phyloP scores from a whole-genome alignment of 2,113 vertebrate genomes.

The Oophaga pumilio region DNA sequence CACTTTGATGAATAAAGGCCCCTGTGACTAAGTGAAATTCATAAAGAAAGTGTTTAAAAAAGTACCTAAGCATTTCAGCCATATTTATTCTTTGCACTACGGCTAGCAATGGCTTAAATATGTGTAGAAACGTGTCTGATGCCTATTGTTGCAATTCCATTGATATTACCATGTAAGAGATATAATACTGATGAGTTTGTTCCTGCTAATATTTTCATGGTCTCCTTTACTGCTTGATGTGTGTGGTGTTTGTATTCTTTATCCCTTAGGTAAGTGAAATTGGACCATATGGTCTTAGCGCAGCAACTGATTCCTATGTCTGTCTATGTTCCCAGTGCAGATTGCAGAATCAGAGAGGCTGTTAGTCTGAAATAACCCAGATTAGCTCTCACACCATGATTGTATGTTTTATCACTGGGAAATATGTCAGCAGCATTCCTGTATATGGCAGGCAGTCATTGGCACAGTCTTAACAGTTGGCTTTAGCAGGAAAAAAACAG shows the following conservation, averaged over 20 bases:
- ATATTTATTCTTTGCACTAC: background rate
- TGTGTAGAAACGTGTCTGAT: background rate
- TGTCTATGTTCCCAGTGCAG: conserved; percentile 12
- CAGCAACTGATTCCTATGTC: conserved; percentile 6
- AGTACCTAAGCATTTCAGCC: background rate
- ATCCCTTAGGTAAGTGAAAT: background rate
- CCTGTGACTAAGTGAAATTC: background rate
- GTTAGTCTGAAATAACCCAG: conserved; percentile 15
- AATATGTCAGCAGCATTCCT: conserved; percentile 22
- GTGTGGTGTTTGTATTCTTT: background rate
- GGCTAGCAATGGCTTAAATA: background rate
- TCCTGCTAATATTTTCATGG: background rate
- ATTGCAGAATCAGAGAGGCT: conserved; percentile 3
- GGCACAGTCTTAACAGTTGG: background rate
- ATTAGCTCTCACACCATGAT: conserved; percentile 3
- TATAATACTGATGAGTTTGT: background rate
- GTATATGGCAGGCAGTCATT: background rate
- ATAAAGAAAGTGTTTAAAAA: background rate
- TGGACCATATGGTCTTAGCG: conserved; percentile 20
- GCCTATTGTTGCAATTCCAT: background rate
- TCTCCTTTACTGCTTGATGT: background rate
- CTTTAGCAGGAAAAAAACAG: background rate
- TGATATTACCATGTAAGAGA: background rate
- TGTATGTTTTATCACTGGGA: conserved; percentile 17
- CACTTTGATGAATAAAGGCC: no score